These are phyloP conservation scores for Agriopis leucophaearia DNA, from an alignment of 2,888 invertebrate genomes.

Conservation along the genomic window DNA sequence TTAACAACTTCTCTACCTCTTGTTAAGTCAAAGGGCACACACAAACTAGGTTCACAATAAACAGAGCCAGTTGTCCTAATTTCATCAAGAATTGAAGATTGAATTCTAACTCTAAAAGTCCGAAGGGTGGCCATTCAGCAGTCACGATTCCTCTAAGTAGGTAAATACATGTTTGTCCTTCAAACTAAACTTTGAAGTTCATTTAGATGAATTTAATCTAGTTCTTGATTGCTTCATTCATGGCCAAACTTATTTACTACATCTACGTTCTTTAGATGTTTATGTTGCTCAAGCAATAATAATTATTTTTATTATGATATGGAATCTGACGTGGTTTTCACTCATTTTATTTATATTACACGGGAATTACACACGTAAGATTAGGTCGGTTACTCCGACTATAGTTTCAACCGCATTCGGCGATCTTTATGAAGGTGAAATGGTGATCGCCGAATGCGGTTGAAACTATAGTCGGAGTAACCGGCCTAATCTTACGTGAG, in stretches of 20 bases:
- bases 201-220: background rate
- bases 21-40: no score
- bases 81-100: constrained; percentile 9
- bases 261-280: background rate
- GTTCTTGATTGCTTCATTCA: constrained; percentile 17
- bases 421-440: no score
- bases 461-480: no score
- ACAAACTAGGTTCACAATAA: background rate
- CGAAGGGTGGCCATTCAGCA: background rate
- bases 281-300: background rate
- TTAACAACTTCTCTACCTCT: no score
- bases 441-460: no score
- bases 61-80: constrained; percentile 2
- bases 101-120: constrained; percentile 10
- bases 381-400: no score
- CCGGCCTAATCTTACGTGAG: no score
- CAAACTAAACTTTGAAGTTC: constrained; percentile 11
- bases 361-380: no score
- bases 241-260: background rate
- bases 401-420: no score
- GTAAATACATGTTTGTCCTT: constrained; percentile 9
- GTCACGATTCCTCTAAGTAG: background rate
- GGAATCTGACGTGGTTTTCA: no score
- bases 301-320: no score
- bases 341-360: no score